Conservation (phyloP, 2,113 vertebrate species). For the Anoplopoma fimbria region DNA sequence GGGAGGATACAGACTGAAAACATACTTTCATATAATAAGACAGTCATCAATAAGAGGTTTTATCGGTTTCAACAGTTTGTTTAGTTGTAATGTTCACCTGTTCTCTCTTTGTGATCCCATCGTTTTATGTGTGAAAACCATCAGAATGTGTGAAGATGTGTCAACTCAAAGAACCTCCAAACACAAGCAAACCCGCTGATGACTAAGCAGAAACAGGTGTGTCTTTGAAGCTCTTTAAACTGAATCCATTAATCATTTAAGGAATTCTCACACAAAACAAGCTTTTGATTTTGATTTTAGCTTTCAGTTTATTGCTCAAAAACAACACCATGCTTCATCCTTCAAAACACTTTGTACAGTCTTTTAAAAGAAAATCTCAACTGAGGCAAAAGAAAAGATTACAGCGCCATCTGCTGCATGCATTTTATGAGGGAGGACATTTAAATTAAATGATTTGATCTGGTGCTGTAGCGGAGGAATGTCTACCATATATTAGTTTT, state of each 20-base stretch:
- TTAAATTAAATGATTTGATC: not conserved
- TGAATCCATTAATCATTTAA: not conserved
- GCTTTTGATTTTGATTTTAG: not conserved
- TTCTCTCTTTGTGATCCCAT: slow-evolving; percentile 51
- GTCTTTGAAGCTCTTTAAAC: not conserved
- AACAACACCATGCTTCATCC: not conserved
- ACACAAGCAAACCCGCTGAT: slow-evolving; percentile 47
- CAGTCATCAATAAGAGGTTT: not conserved
- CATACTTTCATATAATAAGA: not conserved
- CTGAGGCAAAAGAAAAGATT: not conserved
- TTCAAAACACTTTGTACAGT: not conserved
- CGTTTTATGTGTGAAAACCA: not conserved
- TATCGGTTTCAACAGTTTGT: not conserved
- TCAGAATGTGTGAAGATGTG: rapidly evolving
- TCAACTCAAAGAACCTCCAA: slow-evolving; percentile 9
- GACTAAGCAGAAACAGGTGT: slow-evolving; percentile 64
- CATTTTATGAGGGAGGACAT: not conserved
- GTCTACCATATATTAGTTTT: not conserved
- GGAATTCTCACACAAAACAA: not conserved
- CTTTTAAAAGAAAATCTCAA: not conserved
- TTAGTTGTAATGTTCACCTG: slow-evolving; percentile 53
- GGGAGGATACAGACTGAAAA: not conserved
- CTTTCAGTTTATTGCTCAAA: slow-evolving; percentile 10
- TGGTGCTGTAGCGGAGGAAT: not conserved
- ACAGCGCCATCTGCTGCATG: slow-evolving; percentile 62